Conservation (phyloP, 2,113 vertebrate genomes). For the Caretta caretta region DNA sequence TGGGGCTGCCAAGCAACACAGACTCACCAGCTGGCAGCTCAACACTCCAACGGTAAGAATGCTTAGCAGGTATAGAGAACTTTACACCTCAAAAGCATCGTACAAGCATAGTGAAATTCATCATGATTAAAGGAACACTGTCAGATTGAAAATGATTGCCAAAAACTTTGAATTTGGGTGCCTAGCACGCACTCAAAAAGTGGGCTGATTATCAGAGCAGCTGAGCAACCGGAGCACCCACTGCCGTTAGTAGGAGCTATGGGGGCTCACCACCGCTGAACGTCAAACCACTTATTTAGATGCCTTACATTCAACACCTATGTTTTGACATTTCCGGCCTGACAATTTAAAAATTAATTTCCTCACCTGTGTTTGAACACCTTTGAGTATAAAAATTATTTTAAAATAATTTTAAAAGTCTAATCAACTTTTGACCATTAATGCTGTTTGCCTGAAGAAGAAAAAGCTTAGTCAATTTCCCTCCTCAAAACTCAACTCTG, state of each 20-base stretch:
- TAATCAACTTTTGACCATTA: neutral
- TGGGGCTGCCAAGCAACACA: neutral
- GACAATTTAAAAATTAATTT: neutral
- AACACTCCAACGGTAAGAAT: neutral
- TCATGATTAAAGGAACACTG: neutral
- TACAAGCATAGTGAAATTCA: fast-evolving
- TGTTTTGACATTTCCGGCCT: neutral
- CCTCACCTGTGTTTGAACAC: neutral
- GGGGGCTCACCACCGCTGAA: neutral
- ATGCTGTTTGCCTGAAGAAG: neutral
- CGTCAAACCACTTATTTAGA: neutral
- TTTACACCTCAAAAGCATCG: neutral
- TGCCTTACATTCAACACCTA: neutral
- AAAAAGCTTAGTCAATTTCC: neutral
- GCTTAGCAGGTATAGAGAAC: neutral
- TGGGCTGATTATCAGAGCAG: neutral
- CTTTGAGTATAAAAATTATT: neutral
- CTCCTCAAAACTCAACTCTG: neutral
- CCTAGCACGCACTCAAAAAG: neutral
- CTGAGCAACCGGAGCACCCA: neutral
- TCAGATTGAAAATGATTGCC: neutral
- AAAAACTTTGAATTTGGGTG: neutral
- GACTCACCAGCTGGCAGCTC: neutral
- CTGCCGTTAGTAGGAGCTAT: neutral
- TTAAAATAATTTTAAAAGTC: neutral